Evolutionary conservation across 2,888 invertebrate genomes (phyloP).

Genomic region (Panorpa germanica): DNA sequence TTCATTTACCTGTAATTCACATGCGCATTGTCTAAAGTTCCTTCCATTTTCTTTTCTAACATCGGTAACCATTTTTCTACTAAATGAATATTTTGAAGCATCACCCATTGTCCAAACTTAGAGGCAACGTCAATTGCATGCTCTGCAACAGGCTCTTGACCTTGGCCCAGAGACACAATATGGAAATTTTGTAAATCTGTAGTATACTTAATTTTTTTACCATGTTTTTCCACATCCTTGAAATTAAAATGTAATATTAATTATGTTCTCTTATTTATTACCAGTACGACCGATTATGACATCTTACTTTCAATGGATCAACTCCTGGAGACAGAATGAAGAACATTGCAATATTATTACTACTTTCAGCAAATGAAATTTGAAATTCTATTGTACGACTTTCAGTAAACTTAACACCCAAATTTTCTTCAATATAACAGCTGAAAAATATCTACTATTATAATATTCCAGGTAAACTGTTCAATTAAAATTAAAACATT

Average conservation of each 20-base stretch:
- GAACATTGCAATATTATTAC: constrained; percentile 70
- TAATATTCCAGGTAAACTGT: too few species aligned
- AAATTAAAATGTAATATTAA: constrained; percentile 10
- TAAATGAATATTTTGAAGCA: constrained; percentile 82
- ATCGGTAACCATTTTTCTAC: constrained; percentile 76
- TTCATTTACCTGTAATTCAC: constrained; percentile 29
- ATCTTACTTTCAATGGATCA: constrained; percentile 62
- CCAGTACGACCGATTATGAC: constrained; percentile 5
- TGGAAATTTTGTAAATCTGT: constrained; percentile 70
- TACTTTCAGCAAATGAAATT: constrained; percentile 73
- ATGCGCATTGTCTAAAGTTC: constrained; percentile 47
- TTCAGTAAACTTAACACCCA: constrained; percentile 68
- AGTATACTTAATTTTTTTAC: constrained; percentile 61
- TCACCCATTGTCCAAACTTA: constrained; percentile 75
- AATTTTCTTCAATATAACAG: constrained; percentile 55
- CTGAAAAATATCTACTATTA: too few species aligned
- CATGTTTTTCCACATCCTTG: constrained; percentile 72
- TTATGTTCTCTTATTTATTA: neutral
- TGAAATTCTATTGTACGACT: constrained; percentile 62
- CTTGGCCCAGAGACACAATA: constrained; percentile 86
- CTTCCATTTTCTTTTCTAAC: constrained; percentile 82
- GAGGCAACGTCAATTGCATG: constrained; percentile 64
- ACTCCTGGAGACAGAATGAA: constrained; percentile 91
- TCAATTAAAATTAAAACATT: neutral
- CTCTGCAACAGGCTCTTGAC: constrained; percentile 85